A percentile compares a stretch with the other conserved stretches of the same genome.
These are phyloP conservation scores for Hoplostethus mediterraneus DNA, from an alignment of 2,797 vertebrate genomes.

Conservation along the genomic window DNA sequence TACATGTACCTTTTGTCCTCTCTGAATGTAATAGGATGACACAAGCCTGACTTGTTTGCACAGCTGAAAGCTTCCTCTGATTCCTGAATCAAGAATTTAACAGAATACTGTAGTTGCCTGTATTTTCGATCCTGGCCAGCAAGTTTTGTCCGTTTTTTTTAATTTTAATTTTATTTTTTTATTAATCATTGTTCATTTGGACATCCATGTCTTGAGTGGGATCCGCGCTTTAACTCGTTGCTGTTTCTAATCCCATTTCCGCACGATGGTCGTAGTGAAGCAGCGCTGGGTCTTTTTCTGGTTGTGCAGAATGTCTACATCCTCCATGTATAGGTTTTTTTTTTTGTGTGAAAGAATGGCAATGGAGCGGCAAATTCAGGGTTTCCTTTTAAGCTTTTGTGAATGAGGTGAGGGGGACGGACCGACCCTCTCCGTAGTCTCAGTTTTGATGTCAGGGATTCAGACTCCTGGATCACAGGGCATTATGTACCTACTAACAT, in stretches of 20 bases:
- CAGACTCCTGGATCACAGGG: conserved; percentile 23
- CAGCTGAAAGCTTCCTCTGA: conserved; percentile 30
- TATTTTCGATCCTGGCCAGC: conserved; percentile 19
- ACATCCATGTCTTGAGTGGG: background rate
- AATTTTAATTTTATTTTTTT: too few species aligned
- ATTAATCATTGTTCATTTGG: background rate
- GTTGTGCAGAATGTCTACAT: conserved; percentile 9
- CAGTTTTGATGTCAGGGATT: conserved; percentile 27
- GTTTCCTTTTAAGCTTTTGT: conserved; percentile 7
- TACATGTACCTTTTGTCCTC: conserved; percentile 18
- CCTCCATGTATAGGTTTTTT: background rate
- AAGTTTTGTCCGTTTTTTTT: background rate
- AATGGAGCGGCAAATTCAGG: conserved; percentile 15
- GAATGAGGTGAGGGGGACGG: background rate
- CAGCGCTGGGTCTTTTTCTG: background rate
- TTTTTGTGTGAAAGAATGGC: background rate
- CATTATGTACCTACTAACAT: conserved; percentile 16
- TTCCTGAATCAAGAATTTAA: conserved; percentile 19
- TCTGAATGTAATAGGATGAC: conserved; percentile 55
- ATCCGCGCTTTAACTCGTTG: background rate
- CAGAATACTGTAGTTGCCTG: conserved; percentile 29
- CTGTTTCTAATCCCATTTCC: conserved; percentile 11
- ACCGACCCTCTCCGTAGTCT: conserved; percentile 18
- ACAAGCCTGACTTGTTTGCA: conserved; percentile 45
- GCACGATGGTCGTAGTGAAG: background rate